Conservation (phyloP, 2,888 invertebrate species). For the Luffia ferchaultella region DNA sequence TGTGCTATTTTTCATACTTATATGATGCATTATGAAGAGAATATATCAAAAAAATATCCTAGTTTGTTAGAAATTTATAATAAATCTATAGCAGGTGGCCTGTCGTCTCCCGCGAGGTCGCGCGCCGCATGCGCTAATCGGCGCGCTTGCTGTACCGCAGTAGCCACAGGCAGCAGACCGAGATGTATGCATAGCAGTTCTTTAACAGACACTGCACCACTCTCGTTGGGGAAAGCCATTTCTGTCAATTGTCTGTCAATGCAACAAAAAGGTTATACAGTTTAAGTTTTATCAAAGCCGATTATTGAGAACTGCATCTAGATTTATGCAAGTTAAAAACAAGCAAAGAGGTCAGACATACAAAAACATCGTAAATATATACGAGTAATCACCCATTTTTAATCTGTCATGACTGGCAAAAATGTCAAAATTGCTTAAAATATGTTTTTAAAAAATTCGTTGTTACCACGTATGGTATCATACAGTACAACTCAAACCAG, state of each 20-base stretch:
- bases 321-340: no score
- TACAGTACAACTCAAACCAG: no score
- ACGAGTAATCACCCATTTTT: no score
- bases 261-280: neutral
- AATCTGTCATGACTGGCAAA: no score
- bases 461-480: no score
- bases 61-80: conserved; percentile 36
- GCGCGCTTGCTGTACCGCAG: conserved; percentile 85
- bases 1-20: no score
- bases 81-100: conserved; percentile 50
- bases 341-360: no score
- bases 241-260: conserved; percentile 41
- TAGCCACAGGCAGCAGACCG: conserved; percentile 81
- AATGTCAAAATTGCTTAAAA: no score
- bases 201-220: conserved; percentile 39
- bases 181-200: conserved; percentile 87
- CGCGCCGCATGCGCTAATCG: conserved; percentile 82
- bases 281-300: no score
- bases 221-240: conserved; percentile 43
- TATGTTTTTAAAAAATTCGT: no score
- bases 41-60: conserved; percentile 41
- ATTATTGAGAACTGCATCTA: no score
- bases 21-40: conserved; percentile 22
- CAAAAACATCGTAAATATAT: no score
- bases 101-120: conserved; percentile 70